phyloP scores from a whole-genome alignment of 2,888 invertebrate genomes.

The Protonemura montana region DNA sequence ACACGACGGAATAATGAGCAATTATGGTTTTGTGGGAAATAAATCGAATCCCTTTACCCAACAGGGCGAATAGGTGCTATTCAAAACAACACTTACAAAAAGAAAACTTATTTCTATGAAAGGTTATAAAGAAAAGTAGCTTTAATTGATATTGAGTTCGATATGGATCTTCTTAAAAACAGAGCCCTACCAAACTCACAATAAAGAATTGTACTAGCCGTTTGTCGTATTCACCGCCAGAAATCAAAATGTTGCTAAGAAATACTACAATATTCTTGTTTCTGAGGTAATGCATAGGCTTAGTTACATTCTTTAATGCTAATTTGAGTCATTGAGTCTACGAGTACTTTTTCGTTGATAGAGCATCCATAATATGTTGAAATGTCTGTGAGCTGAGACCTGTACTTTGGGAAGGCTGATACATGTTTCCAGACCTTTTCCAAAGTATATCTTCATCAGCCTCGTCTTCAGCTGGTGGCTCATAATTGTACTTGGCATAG shows the following conservation, averaged over 20 bases:
- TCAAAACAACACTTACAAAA: no score
- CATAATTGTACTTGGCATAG: conserved; percentile 86
- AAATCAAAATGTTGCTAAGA: not conserved
- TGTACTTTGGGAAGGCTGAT: conserved; percentile 46
- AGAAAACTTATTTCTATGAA: no score
- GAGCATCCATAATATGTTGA: conserved; percentile 71
- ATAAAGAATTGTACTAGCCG: not conserved
- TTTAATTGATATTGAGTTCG: not conserved
- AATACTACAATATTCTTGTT: not conserved
- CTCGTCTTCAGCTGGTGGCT: conserved; percentile 73
- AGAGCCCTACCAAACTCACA: not conserved
- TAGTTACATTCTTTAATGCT: not conserved
- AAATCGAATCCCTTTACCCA: no score
- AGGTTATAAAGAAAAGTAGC: no score
- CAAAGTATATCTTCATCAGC: conserved; percentile 79
- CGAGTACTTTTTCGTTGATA: conserved; percentile 60
- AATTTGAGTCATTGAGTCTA: conserved; percentile 24
- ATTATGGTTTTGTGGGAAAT: no score
- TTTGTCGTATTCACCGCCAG: not conserved
- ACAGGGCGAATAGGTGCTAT: no score
- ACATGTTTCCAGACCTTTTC: conserved; percentile 63
- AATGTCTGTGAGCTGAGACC: conserved; percentile 70
- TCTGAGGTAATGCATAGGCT: not conserved
- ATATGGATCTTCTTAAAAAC: not conserved
- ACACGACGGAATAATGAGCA: no score